Conservation (phyloP, 2,113 vertebrate species). For the Misgurnus anguillicaudatus region DNA sequence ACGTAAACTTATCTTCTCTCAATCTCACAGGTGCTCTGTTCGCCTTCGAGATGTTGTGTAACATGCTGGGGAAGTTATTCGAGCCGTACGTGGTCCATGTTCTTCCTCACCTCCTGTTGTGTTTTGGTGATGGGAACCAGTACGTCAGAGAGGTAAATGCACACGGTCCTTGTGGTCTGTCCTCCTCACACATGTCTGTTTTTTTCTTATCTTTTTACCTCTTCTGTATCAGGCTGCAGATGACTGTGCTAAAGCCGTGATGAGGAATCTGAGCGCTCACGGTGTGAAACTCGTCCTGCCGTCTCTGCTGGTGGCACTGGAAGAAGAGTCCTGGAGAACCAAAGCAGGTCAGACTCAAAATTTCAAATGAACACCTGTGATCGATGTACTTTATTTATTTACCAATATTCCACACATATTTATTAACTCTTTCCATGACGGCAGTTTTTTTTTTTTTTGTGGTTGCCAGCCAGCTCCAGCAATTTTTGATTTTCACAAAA, state of each 20-base stretch:
- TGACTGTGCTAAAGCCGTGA: constrained; percentile 98
- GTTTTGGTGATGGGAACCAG: constrained; percentile 98
- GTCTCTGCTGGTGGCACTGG: constrained; percentile 90
- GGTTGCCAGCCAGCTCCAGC: no score
- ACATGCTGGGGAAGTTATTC: constrained; percentile 97
- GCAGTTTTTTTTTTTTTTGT: no score
- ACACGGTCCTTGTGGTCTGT: neutral
- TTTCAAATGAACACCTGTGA: neutral
- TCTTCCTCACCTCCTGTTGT: constrained; percentile 92
- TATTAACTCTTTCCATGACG: no score
- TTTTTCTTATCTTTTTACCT: neutral
- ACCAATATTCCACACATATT: no score
- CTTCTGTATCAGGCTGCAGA: constrained; percentile 85
- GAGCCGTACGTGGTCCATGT: constrained; percentile 97
- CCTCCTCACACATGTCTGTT: neutral
- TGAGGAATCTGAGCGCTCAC: constrained; percentile 97
- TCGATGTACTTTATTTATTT: neutral
- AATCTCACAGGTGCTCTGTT: constrained; percentile 86
- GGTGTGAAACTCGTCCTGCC: constrained; percentile 97
- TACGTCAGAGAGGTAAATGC: constrained; percentile 91
- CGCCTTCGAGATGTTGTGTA: constrained; percentile 98
- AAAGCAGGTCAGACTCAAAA: constrained; percentile 84
- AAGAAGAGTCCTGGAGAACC: constrained; percentile 98
- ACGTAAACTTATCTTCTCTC: no score
- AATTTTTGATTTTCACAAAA: no score